A percentile compares a stretch with the other conserved stretches of the same genome.
Evolutionary conservation across 2,797 vertebrate genomes (phyloP).

Genomic region (Pantherophis vulpinus): DNA sequence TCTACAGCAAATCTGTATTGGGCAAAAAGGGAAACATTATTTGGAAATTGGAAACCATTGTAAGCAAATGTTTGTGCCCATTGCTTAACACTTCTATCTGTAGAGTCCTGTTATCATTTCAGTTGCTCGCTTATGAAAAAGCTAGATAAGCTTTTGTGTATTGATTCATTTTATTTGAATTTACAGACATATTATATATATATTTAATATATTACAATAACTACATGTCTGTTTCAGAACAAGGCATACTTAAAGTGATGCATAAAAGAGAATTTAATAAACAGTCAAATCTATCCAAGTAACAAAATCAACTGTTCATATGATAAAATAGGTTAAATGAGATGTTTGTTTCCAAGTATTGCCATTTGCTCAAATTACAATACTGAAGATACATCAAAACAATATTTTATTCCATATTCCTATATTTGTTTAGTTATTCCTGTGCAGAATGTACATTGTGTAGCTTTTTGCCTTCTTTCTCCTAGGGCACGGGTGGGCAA

Average conservation of each 20-base stretch:
- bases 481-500: background rate
- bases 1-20: background rate
- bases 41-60: background rate
- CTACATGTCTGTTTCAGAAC: background rate
- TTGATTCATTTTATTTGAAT: background rate
- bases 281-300: background rate
- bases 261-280: background rate
- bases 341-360: background rate
- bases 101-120: background rate
- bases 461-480: background rate
- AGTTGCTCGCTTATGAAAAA: background rate
- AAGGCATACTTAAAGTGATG: background rate
- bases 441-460: background rate
- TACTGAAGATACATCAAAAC: background rate
- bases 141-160: background rate
- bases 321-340: background rate
- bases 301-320: background rate
- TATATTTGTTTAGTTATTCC: background rate
- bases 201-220: background rate
- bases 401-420: background rate
- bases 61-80: background rate
- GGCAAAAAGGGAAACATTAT: background rate
- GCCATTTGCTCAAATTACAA: background rate
- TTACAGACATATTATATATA: background rate
- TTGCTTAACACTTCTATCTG: background rate